Conservation (phyloP, 2,888 invertebrate species). For the Napeogenes inachia region DNA sequence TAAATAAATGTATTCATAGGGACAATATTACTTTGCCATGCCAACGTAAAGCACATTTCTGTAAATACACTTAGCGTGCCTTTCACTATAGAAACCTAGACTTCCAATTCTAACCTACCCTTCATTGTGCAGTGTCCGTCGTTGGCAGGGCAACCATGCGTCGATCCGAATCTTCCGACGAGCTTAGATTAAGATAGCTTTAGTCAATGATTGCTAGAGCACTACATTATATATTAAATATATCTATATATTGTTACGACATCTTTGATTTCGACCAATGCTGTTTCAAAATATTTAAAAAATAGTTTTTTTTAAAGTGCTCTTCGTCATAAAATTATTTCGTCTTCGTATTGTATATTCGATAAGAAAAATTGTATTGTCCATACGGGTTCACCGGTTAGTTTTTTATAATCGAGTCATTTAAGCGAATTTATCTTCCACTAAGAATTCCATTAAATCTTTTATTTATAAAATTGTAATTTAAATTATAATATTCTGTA, state of each 20-base stretch:
- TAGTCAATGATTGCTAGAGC: conserved; percentile 41
- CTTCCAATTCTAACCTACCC: conserved; percentile 24
- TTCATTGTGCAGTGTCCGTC: conserved; percentile 62
- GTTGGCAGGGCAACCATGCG: conserved; percentile 61
- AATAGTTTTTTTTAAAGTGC: conserved; percentile 27
- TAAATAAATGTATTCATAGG: conserved; percentile 32
- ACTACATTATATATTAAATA: conserved; percentile 20
- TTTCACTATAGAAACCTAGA: conserved; percentile 28
- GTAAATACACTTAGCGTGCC: conserved; percentile 65
- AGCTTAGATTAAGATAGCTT: conserved; percentile 41
- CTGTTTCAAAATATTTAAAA: not conserved
- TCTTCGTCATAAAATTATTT: conserved; percentile 38
- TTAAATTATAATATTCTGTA: conserved; percentile 18
- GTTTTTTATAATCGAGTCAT: conserved; percentile 49
- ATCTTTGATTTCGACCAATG: too few relatives aligned
- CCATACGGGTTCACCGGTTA: conserved; percentile 45
- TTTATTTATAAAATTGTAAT: conserved; percentile 21
- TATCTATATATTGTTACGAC: not conserved
- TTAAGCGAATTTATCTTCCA: conserved; percentile 40
- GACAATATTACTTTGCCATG: conserved; percentile 47
- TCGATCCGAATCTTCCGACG: conserved; percentile 49
- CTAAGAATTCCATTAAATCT: conserved; percentile 30
- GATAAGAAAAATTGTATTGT: conserved; percentile 39
- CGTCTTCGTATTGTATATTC: conserved; percentile 51
- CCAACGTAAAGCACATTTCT: conserved; percentile 57